phyloP scores from a whole-genome alignment of 2,113 vertebrate species.

The Xiphorhynchus elegans region DNA sequence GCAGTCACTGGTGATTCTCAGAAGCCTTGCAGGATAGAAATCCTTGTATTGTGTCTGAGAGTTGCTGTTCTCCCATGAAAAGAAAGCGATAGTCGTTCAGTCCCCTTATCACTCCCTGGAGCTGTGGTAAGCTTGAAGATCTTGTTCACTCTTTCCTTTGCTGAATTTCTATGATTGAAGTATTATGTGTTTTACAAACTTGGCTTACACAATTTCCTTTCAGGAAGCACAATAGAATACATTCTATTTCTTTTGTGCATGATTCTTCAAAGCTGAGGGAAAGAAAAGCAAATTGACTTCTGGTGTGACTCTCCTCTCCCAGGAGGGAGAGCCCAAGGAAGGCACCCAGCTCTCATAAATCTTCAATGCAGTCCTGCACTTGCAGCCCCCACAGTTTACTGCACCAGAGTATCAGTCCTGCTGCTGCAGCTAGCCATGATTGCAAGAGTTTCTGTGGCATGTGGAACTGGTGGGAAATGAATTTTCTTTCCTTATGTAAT shows the following conservation, averaged over 20 bases:
- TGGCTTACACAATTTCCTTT: not conserved
- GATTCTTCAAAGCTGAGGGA: not conserved
- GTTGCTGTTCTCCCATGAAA: not conserved
- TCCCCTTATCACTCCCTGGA: not conserved
- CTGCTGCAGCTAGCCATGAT: not conserved
- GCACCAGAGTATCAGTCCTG: not conserved
- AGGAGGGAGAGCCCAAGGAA: not conserved
- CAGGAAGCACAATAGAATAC: not conserved
- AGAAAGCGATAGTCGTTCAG: not conserved
- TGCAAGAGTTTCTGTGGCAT: not conserved
- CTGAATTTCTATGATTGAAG: not conserved
- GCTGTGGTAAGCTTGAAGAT: not conserved
- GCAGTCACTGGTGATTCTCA: not conserved
- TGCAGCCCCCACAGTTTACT: not conserved
- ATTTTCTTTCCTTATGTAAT: not conserved
- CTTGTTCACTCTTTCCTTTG: not conserved
- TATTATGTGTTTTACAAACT: not conserved
- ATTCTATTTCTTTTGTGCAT: not conserved
- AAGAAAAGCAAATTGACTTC: not conserved
- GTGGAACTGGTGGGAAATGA: not conserved
- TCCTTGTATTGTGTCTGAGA: not conserved
- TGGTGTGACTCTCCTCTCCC: not conserved
- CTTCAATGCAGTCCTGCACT: not conserved
- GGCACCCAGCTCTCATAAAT: not conserved
- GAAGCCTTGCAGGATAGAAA: not conserved